phyloP scores from a whole-genome alignment of 2,888 invertebrate species.

The Leptopterna dolabrata region DNA sequence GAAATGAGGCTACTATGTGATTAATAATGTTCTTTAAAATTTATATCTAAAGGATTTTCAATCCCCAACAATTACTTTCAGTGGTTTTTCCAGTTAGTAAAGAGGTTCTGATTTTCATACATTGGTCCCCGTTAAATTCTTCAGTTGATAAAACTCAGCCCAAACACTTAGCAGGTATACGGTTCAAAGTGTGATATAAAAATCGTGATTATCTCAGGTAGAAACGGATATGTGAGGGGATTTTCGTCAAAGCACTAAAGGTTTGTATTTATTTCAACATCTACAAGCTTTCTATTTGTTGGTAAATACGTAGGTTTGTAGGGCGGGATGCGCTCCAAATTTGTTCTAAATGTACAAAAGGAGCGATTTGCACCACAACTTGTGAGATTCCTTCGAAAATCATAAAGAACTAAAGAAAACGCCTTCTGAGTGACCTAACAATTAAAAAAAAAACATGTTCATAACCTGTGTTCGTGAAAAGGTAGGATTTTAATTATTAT shows the following conservation, averaged over 20 bases:
- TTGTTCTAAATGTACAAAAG: no score
- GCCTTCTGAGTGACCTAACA: no score
- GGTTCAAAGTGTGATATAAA: conserved; percentile 41
- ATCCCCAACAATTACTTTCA: neutral
- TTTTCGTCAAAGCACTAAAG: neutral
- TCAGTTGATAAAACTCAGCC: conserved; percentile 52
- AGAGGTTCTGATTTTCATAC: conserved; percentile 50
- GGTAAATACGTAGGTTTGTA: no score
- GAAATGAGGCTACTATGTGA: neutral
- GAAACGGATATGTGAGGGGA: conserved; percentile 9
- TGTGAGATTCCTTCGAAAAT: no score
- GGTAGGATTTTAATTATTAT: no score
- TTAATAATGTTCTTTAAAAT: neutral
- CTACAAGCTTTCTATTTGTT: neutral
- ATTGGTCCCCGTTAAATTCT: conserved; percentile 61
- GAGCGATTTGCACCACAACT: no score
- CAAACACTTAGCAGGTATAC: conserved; percentile 41
- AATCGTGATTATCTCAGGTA: conserved; percentile 43
- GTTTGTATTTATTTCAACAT: neutral
- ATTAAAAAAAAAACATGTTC: no score
- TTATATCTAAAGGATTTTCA: neutral
- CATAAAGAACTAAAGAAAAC: no score
- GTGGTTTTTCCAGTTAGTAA: conserved; percentile 16
- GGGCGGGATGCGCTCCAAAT: no score
- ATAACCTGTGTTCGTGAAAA: no score